Evolutionary conservation across 37 sponge, comb jelly and placozoan species (phyloP).

Genomic region (Dysidea cf. avara): DNA sequence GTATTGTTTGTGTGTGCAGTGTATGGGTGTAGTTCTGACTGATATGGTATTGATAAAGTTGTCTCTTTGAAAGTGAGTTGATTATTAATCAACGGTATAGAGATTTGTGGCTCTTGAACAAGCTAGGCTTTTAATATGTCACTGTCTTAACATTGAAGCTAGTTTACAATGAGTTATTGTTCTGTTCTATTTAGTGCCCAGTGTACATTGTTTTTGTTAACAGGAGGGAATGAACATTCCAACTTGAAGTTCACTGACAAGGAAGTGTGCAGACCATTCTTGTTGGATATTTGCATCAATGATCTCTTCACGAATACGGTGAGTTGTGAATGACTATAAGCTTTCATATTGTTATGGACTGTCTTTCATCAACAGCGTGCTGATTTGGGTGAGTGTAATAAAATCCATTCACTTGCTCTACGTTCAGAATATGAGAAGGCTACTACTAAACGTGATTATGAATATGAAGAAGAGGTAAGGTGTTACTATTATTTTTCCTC

Average conservation of each 20-base stretch:
- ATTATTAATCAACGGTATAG: no score
- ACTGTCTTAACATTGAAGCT: no score
- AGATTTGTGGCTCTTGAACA: no score
- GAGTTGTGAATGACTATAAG: conserved; percentile 12
- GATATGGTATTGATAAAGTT: no score
- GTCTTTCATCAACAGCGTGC: conserved; percentile 54
- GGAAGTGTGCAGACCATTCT: conserved; percentile 89
- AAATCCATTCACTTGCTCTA: conserved; percentile 86
- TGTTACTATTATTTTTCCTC: background rate
- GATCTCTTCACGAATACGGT: conserved; percentile 97
- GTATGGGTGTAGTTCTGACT: no score
- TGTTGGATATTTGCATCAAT: conserved; percentile 91
- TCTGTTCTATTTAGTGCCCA: no score
- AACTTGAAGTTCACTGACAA: conserved; percentile 83
- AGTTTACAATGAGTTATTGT: no score
- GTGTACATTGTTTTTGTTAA: no score
- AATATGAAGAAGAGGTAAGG: conserved; percentile 87
- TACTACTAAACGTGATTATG: conserved; percentile 84
- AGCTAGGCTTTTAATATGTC: no score
- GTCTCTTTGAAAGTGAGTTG: no score
- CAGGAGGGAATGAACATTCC: conserved; percentile 44
- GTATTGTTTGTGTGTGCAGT: no score
- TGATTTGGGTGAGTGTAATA: conserved; percentile 85
- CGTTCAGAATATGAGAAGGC: conserved; percentile 85
- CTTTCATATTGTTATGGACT: background rate